A percentile compares a stretch with the other conserved stretches of the same genome.
Evolutionary conservation across 2,888 invertebrate genomes (phyloP).

Genomic region (Drosophila buzzatii): DNA sequence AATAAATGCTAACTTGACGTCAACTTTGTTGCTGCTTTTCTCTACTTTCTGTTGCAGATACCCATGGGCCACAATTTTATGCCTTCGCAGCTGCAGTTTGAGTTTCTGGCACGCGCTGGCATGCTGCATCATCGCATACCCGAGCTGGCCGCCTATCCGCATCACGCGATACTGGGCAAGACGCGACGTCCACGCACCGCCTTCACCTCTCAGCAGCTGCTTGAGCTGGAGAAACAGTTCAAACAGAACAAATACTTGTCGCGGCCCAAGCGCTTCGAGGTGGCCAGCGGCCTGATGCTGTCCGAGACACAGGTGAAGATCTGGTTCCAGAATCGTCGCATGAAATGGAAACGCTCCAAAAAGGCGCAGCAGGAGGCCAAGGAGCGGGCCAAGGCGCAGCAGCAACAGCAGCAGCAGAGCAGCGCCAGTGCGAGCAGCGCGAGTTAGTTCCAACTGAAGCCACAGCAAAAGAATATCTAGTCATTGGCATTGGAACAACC

Average conservation of each 20-base stretch:
- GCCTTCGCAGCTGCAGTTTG: conserved; percentile 87
- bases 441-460: conserved; percentile 55
- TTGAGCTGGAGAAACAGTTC: conserved; percentile 99
- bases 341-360: conserved; percentile 99
- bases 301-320: conserved; percentile 99
- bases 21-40: neutral
- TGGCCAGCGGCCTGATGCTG: conserved; percentile 98
- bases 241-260: conserved; percentile 99
- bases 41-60: conserved; percentile 67
- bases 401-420: conserved; percentile 68
- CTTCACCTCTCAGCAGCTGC: conserved; percentile 97
- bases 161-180: conserved; percentile 93
- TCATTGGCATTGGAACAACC: conserved; percentile 57
- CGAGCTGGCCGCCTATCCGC: conserved; percentile 91
- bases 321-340: conserved; percentile 99
- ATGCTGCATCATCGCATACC: conserved; percentile 96
- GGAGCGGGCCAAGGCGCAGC: conserved; percentile 84
- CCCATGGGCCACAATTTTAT: conserved; percentile 86
- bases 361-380: conserved; percentile 96
- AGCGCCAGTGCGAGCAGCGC: conserved; percentile 23
- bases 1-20: neutral
- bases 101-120: conserved; percentile 96
- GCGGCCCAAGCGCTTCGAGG: conserved; percentile 98
- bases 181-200: conserved; percentile 98
- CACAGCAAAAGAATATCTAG: conserved; percentile 53